Base-by-base conservation (phyloP, 1,140 invertebrate species). In the Cherax quadricarinatus region DNA sequence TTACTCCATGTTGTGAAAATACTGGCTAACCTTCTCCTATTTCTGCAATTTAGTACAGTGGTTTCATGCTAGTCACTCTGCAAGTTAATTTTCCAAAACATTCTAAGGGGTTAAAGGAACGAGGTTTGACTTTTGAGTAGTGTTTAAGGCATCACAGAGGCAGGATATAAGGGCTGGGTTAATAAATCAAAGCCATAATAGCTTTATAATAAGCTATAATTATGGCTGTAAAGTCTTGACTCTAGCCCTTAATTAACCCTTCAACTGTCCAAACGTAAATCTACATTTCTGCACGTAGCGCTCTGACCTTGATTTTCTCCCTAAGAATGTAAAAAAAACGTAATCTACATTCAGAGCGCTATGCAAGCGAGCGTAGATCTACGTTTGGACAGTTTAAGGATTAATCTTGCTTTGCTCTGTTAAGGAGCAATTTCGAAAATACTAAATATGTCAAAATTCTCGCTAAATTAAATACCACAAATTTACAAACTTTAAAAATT, bases 61-160 rank as follows among this genome's bases (percentile, higher is more conserved):
- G 79, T 81, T 48, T 53, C 87, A 89, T 89, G 87, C 87, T 62
- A 30, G 75, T 82, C 60, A 89, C 87, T 89, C 87, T 49, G 14
- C 48, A 81, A 51, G 60, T 81, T 82, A 82, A 70, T 81, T 24
- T 41, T 51, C 78, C 18, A 79, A 49, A 81, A 57, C 18, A 62
- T 66, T 10, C 53, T 62, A 82, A 79, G 87, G 87, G 87, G 53
- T 89, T 49, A 48, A 70, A 21, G 87, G 87, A 70, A 81, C 79
- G 78, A 82, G 79, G 87, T 81, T 89, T 89, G 78, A 82, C 78
- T 51, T 82, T 82, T 75, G 49, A 86, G 53, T 62, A 48, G 30
- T 75, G 53, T 62, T n/a, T 66, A n/a, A 62, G 79, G 87, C 79
- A 79, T 89, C 79, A 89, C 87, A 66, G 16, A 89, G 79, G 60